These are phyloP conservation scores for Caenorhabditis sp. DNA, from an alignment of 2,888 invertebrate species.

Conservation along the genomic window DNA sequence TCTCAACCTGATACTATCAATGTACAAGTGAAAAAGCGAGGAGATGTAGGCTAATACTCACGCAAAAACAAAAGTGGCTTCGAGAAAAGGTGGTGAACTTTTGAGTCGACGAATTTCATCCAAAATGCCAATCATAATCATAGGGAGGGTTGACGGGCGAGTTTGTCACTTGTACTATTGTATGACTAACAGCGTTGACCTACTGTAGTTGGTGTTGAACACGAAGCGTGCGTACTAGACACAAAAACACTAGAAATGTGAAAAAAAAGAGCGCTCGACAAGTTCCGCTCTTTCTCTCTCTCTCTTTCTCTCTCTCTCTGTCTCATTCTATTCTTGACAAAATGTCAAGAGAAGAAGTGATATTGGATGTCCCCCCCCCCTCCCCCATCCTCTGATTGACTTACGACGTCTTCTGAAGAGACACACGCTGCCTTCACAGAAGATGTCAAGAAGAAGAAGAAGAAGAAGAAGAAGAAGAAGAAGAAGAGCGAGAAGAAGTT, in stretches of 20 bases:
- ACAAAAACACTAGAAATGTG: not conserved
- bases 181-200: too few species aligned
- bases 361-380: slow-evolving; percentile 19
- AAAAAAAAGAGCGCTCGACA: slow-evolving; percentile 2
- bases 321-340: slow-evolving; percentile 33
- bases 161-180: too few species aligned
- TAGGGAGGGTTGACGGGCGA: too few species aligned
- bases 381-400: slow-evolving; percentile 39
- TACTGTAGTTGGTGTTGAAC: too few species aligned
- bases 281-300: slow-evolving; percentile 11
- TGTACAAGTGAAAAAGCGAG: too few species aligned
- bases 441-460: not conserved
- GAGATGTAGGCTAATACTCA: too few species aligned
- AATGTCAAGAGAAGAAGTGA: slow-evolving; percentile 40
- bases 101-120: too few species aligned
- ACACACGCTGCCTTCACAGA: not conserved
- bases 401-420: slow-evolving; percentile 30
- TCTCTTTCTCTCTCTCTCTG: slow-evolving; percentile 13
- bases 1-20: too few species aligned
- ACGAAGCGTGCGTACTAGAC: too few species aligned
- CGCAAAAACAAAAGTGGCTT: too few species aligned
- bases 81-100: too few species aligned
- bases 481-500: not conserved
- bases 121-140: too few species aligned
- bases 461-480: not conserved